These are phyloP conservation scores for Palythoa caribaeorum DNA, from an alignment of 92 coral and sea anemone species.

Conservation along the genomic window DNA sequence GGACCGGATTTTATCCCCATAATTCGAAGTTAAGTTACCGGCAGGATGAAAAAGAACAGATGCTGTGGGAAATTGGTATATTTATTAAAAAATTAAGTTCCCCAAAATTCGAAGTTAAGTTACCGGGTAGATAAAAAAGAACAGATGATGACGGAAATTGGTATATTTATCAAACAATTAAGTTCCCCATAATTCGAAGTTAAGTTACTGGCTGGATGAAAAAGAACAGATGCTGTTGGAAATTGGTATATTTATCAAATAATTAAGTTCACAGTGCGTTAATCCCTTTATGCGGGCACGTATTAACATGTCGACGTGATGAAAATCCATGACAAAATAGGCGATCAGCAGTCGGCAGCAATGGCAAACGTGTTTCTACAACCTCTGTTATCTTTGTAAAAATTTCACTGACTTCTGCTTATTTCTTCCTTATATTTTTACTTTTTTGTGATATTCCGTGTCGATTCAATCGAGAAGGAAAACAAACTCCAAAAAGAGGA, in stretches of 20 bases:
- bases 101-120: neutral
- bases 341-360: neutral
- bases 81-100: too few species aligned
- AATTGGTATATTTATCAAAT: neutral
- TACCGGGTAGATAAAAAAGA: neutral
- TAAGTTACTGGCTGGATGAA: neutral
- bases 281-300: too few species aligned
- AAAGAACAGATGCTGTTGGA: neutral
- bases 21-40: neutral
- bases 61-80: neutral
- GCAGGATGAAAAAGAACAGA: neutral
- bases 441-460: neutral
- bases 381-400: conserved; percentile 12
- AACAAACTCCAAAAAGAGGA: neutral
- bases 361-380: conserved; percentile 3
- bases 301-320: too few species aligned
- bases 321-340: neutral
- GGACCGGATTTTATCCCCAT: neutral
- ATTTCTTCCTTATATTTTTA: neutral
- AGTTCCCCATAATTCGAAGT: neutral
- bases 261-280: too few species aligned
- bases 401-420: conserved; percentile 3
- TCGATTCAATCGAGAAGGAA: conserved; percentile 10
- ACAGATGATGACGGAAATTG: neutral
- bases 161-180: neutral